phyloP scores from a whole-genome alignment of 2,113 vertebrate species.

The Accipiter virgatus region DNA sequence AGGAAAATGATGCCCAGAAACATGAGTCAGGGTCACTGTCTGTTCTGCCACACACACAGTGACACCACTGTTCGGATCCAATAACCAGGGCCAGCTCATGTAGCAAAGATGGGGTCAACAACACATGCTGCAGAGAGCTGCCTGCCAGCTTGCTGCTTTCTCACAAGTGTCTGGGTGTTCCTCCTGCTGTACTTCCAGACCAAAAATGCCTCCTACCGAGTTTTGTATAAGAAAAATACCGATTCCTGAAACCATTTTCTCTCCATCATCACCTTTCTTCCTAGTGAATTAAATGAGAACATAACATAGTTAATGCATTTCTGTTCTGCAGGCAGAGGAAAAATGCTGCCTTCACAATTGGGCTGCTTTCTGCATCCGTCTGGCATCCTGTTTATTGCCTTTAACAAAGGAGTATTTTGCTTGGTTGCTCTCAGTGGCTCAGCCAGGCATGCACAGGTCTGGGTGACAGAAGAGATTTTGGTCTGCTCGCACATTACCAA shows the following conservation, averaged over 20 bases:
- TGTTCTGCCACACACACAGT: neutral
- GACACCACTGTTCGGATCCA: neutral
- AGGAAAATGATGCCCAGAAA: neutral
- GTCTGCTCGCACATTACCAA: neutral
- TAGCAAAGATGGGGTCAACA: neutral
- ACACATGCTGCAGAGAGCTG: neutral
- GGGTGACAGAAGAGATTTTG: neutral
- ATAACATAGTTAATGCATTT: neutral
- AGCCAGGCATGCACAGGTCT: neutral
- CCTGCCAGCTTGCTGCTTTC: neutral
- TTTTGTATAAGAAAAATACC: neutral
- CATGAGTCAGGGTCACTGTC: neutral
- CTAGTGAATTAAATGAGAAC: neutral
- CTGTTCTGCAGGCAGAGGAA: neutral
- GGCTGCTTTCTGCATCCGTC: neutral
- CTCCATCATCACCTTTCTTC: neutral
- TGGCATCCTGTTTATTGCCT: neutral
- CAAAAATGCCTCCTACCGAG: neutral
- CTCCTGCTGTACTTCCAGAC: neutral
- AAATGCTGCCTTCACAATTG: neutral
- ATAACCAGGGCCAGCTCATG: neutral
- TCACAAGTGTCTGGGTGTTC: neutral
- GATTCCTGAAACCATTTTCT: neutral
- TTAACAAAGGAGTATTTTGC: neutral
- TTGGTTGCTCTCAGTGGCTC: neutral